Conservation (phyloP, 35 echinoderm and acorn worm genomes). For the Amphiura filiformis region DNA sequence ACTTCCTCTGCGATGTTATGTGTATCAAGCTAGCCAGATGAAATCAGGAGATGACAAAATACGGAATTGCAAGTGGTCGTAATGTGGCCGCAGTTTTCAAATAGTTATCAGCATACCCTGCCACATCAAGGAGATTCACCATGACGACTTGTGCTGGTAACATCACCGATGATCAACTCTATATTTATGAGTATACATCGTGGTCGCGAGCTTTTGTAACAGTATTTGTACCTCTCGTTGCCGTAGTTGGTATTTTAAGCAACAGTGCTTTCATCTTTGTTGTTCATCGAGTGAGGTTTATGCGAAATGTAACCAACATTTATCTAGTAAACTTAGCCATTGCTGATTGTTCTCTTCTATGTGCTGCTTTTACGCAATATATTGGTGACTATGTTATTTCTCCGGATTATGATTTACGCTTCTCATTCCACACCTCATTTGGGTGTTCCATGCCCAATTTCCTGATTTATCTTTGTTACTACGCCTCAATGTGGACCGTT, state of each 20-base stretch:
- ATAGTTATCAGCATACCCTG: too few relatives aligned
- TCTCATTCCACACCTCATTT: not conserved
- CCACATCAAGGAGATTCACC: too few relatives aligned
- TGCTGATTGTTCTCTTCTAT: not conserved
- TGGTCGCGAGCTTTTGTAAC: not conserved
- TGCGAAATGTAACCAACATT: constrained; percentile 10
- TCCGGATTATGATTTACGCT: not conserved
- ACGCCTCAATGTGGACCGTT: not conserved
- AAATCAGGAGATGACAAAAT: too few relatives aligned
- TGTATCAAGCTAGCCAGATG: too few relatives aligned
- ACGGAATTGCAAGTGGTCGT: too few relatives aligned
- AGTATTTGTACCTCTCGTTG: not conserved
- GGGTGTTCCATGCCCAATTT: not conserved
- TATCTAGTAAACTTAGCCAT: constrained; percentile 14
- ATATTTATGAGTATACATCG: not conserved
- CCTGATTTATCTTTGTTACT: not conserved
- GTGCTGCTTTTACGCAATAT: not conserved
- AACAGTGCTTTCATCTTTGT: constrained; percentile 4
- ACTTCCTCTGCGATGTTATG: too few relatives aligned
- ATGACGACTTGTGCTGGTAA: not conserved
- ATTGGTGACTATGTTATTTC: not conserved
- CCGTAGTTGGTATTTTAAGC: not conserved
- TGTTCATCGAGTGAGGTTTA: not conserved
- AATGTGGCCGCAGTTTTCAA: too few relatives aligned
- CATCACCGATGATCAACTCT: not conserved